Evolutionary conservation across 2,113 vertebrate genomes (phyloP), one percentile per base, ranked within the genome.

Genomic region (Aspiorhynchus laticeps): DNA sequence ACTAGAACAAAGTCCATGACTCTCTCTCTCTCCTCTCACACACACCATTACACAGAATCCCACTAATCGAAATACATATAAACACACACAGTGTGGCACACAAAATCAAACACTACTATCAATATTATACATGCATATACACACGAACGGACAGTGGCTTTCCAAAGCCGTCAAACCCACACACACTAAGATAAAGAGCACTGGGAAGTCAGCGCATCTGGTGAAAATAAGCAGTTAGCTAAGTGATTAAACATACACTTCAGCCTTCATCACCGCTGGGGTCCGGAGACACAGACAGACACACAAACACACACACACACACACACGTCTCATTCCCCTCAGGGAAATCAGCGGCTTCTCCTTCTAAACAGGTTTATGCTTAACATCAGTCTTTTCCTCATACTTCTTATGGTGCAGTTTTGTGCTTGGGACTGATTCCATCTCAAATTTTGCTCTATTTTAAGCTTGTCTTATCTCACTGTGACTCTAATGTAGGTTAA

Each of bases 191-290:
- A 93, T 93, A 94, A 93, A 91, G 88, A 92, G 91, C 90, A 88
- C 91, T 91, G 53, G 91, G 93, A 90, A 92, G 90, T 84, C 88
- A 88, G 89, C 84, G 88, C 90, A 89, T 90, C 91, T 93, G 92
- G 88, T 61, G 84, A 92, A 95, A 95, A 95, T 94, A 92, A 94
- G 93, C 93, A 91, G 94, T 92, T 95, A 89, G 89, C 91, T 95
- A 95, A 95, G 94, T 95, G 94, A 94, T 92, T 95, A 95, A 95
- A 95, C 93, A 95, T 92, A 93, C 91, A 93, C 91, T 92, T 91
- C 87, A 91, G 90, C 90, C 90, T 90, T 93, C 91, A 88, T 92
- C 92, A 91, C 94, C 71, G 90, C 90, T 88, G 93, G 92, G 92
- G 90, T 87, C 93, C 90, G 86, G 83, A 93, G 90, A 92, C 92